A percentile compares a stretch with the other conserved stretches of the same genome.
phyloP scores from a whole-genome alignment of 2,113 vertebrate species.

The Megaceryle maxima region DNA sequence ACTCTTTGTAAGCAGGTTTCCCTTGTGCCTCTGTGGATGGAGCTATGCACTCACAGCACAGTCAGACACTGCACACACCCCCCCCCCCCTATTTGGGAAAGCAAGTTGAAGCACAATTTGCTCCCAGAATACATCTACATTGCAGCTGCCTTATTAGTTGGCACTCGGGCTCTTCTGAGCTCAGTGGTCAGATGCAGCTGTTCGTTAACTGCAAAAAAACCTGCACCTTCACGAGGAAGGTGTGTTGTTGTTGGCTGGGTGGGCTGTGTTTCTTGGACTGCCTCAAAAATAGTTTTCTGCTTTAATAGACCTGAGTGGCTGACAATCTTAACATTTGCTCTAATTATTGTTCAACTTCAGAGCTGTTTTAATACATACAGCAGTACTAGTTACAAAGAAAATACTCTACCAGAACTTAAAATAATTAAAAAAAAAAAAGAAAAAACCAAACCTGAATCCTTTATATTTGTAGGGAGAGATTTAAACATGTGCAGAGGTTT shows the following conservation, averaged over 20 bases:
- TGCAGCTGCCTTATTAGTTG: background rate
- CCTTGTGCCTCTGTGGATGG: rapidly evolving
- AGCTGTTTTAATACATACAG: background rate
- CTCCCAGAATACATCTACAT: background rate
- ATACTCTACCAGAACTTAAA: background rate
- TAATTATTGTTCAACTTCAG: slow-evolving; percentile 20
- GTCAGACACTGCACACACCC: rapidly evolving
- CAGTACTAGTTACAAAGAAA: slow-evolving; percentile 7
- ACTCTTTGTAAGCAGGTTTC: background rate
- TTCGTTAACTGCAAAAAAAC: background rate
- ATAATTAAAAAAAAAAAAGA: background rate
- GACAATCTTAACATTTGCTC: slow-evolving; percentile 2
- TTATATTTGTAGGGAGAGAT: background rate
- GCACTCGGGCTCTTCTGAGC: background rate
- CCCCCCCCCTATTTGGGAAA: background rate
- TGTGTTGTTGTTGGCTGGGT: slow-evolving; percentile 2
- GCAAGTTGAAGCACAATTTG: background rate
- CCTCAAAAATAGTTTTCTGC: slow-evolving; percentile 32
- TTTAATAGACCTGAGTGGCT: slow-evolving; percentile 40
- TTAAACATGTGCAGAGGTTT: background rate
- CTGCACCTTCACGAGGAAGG: background rate
- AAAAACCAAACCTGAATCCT: background rate
- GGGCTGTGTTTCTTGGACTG: slow-evolving; percentile 51
- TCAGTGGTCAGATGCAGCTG: slow-evolving; percentile 3
- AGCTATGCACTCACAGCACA: rapidly evolving